Conservation (phyloP, 2,888 invertebrate genomes). For the Aphelenchoides bicaudatus region DNA sequence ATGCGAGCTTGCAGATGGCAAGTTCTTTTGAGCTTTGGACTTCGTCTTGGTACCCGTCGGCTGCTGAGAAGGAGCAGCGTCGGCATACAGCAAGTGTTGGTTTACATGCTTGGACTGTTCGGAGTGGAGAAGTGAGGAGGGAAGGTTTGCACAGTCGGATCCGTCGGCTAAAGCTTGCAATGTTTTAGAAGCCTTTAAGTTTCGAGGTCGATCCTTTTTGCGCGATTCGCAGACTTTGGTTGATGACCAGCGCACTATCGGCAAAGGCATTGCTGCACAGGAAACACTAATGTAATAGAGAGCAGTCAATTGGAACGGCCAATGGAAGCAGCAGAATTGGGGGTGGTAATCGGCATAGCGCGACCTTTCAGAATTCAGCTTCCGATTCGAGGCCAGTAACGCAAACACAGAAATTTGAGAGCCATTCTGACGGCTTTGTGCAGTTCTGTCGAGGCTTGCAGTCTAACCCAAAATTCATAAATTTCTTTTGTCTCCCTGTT, state of each 20-base stretch:
- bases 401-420: no score
- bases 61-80: slow-evolving; percentile 18
- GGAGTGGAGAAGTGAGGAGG: background rate
- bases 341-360: no score
- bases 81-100: slow-evolving; percentile 26
- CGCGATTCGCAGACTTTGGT: background rate
- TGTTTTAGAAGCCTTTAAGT: slow-evolving; percentile 12
- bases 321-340: no score
- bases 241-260: slow-evolving; percentile 12
- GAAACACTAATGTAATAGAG: no score
- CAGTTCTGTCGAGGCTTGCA: no score
- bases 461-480: no score
- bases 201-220: no score
- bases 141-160: slow-evolving; percentile 1
- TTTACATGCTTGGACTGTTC: slow-evolving; percentile 6
- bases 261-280: slow-evolving; percentile 11
- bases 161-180: slow-evolving; percentile 16
- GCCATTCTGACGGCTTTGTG: no score
- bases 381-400: no score
- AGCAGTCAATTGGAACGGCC: no score
- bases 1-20: background rate
- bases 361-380: no score
- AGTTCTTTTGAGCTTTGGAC: background rate
- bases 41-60: background rate
- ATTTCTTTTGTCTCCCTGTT: no score